Evolutionary conservation across 1,140 invertebrate genomes (phyloP).

Genomic region (Oppia nitens): DNA sequence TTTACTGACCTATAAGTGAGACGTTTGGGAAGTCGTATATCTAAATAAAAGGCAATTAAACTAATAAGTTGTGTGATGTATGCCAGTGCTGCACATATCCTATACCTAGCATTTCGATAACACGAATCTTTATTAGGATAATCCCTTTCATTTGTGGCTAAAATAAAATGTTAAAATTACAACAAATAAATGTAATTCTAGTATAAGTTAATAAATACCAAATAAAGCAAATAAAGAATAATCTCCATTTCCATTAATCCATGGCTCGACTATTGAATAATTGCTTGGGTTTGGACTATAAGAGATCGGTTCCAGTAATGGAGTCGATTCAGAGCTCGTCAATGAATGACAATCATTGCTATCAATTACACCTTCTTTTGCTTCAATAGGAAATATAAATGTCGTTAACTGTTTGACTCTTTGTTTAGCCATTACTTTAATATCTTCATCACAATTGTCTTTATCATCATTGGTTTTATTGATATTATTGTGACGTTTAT

Average conservation of each 20-base stretch:
- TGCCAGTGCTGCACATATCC: slow-evolving; percentile 55
- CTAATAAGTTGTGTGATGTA: slow-evolving; percentile 64
- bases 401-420: slow-evolving; percentile 48
- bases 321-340: neutral
- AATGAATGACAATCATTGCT: neutral
- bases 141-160: neutral
- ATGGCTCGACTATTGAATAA: slow-evolving; percentile 13
- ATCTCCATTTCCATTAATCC: slow-evolving; percentile 6
- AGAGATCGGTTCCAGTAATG: neutral
- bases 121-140: slow-evolving; percentile 24
- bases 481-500: neutral
- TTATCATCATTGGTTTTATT: neutral
- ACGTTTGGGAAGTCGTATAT: slow-evolving; percentile 53
- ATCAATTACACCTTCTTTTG: slow-evolving; percentile 32
- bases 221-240: neutral
- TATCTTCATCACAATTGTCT: slow-evolving; percentile 4
- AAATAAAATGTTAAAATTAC: neutral
- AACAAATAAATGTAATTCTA: neutral
- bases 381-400: slow-evolving; percentile 55
- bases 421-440: slow-evolving; percentile 40
- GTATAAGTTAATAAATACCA: neutral
- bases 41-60: slow-evolving; percentile 54
- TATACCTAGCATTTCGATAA: slow-evolving; percentile 46
- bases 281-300: neutral
- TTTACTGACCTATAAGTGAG: slow-evolving; percentile 47